A percentile compares a stretch with the other conserved stretches of the same genome.
These are phyloP conservation scores for Neosilurus hyrtlii DNA, from an alignment of 2,797 vertebrate species.

Conservation along the genomic window DNA sequence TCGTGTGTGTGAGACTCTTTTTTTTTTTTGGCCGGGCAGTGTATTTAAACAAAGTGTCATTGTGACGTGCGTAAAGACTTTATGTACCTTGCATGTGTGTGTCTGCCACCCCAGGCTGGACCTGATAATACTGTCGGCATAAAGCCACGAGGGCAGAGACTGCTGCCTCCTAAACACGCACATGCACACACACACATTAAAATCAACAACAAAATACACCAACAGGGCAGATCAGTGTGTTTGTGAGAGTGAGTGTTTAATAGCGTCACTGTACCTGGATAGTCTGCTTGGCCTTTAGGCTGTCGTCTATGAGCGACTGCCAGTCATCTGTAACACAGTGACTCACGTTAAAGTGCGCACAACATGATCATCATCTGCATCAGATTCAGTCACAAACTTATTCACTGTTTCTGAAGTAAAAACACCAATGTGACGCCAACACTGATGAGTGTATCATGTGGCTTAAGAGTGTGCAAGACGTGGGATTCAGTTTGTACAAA, in stretches of 20 bases:
- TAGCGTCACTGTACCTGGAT: conserved; percentile 74
- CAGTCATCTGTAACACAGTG: conserved; percentile 76
- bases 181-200: not conserved
- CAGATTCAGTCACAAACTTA: not conserved
- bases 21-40: not conserved
- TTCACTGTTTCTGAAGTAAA: not conserved
- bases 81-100: conserved; percentile 75
- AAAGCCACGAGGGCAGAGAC: conserved; percentile 81
- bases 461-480: not conserved
- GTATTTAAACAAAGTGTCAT: not conserved
- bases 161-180: conserved; percentile 71
- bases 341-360: not conserved
- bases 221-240: not conserved
- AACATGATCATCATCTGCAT: not conserved
- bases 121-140: conserved; percentile 81
- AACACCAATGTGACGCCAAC: not conserved
- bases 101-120: conserved; percentile 68
- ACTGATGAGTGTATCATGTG: not conserved
- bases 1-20: no score
- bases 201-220: not conserved
- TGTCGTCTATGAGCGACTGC: conserved; percentile 90
- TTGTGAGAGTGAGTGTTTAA: not conserved
- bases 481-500: not conserved
- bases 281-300: conserved; percentile 74
- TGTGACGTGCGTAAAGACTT: not conserved